Evolutionary conservation across 2,797 vertebrate species (phyloP), one percentile per base, ranked within the genome.

Genomic region (Synaphobranchus kaupii): DNA sequence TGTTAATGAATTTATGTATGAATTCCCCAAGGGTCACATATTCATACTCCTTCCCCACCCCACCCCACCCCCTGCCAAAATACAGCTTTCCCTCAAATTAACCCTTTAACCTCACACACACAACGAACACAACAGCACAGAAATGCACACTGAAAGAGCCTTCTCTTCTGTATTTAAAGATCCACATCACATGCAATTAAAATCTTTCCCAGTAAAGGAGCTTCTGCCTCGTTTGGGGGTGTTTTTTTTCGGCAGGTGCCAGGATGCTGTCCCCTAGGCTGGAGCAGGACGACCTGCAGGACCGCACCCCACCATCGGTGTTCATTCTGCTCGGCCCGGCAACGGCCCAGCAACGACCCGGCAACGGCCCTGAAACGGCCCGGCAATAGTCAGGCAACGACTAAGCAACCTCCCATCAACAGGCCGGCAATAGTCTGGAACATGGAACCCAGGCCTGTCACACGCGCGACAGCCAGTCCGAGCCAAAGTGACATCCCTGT

Each of bases 401-500:
- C 22, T 20, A 4, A 20, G 58, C 15, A 60, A 60, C 22, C 4
- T 15, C 60, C 60, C 7, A 5, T 2, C 0, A 66, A 66, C 60
- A 66, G 7, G 22, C 22, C 63, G 39, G 34, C 39, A 47, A 10
- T 10, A 20, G 6, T 48, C 25, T 4, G 17, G 22, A 39, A 76
- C 47, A 54, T 25, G 10, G 68, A 28, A 76, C 25, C 15, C 85
- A 9, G 25, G 85, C 1, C 66, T 13, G 44, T 85, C 44, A 68
- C 8, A 47, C 66, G 28, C 39, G 56, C 13, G 56, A 82, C 71
- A 85, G 83, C 56, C 52, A 66, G 78, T 47, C 78, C 82, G 39
- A 84, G 84, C 87, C 63, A 52, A 63, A 84, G 82, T 85, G 81
- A 50, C 63, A 28, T 71, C 84, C 58, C 66, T 52, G 39, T 63